These are phyloP conservation scores for Saccopteryx leptura DNA, from an alignment of 2,113 vertebrate genomes.

Conservation along the genomic window DNA sequence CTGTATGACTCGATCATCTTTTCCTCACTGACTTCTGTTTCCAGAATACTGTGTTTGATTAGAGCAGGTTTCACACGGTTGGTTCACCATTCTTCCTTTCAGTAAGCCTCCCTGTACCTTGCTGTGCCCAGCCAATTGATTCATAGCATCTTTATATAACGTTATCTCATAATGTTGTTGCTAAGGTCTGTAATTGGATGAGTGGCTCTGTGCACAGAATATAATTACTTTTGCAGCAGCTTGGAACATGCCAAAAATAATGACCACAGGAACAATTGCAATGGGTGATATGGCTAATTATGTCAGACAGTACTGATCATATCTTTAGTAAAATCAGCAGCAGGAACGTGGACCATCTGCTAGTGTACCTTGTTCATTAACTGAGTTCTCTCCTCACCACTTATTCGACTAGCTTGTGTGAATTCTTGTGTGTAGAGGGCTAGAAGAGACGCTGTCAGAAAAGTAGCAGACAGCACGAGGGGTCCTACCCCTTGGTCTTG, in stretches of 20 bases:
- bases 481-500: background rate
- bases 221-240: conserved; percentile 80
- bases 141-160: conserved; percentile 52
- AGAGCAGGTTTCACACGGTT: background rate
- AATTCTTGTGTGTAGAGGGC: background rate
- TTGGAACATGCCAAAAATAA: conserved; percentile 76
- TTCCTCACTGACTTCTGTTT: background rate
- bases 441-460: background rate
- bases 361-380: background rate
- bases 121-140: conserved; percentile 65
- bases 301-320: background rate
- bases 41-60: conserved; percentile 14
- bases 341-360: conserved; percentile 26
- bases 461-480: background rate
- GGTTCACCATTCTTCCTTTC: background rate
- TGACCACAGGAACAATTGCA: conserved; percentile 68
- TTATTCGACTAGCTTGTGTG: background rate
- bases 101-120: conserved; percentile 64
- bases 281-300: background rate
- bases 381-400: background rate
- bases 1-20: conserved; percentile 3
- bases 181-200: conserved; percentile 65
- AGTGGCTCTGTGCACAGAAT: conserved; percentile 75
- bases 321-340: background rate
- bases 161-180: conserved; percentile 72